These are phyloP conservation scores for Pseudocheirus occidentalis DNA, from an alignment of 2,797 vertebrate genomes.

Conservation along the genomic window DNA sequence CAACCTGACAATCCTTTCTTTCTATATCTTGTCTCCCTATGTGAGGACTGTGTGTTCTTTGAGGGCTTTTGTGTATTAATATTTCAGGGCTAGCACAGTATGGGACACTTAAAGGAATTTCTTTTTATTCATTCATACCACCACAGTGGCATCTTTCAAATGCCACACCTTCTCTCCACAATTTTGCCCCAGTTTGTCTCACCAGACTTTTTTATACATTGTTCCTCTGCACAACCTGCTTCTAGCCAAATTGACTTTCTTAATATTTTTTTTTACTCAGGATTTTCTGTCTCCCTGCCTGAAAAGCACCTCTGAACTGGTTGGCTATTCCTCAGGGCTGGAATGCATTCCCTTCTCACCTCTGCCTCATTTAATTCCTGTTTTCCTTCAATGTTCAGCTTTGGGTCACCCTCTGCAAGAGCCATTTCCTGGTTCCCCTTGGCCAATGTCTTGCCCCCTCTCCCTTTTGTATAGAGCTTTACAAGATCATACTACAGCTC, in stretches of 20 bases:
- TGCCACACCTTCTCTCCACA: not conserved
- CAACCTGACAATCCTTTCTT: not conserved
- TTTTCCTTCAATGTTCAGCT: not conserved
- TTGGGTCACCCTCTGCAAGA: not conserved
- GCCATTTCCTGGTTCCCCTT: not conserved
- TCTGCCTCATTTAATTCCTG: not conserved
- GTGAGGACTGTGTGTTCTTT: not conserved
- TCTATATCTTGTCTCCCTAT: not conserved
- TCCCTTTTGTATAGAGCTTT: not conserved
- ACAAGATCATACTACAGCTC: not conserved
- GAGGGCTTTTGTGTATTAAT: not conserved
- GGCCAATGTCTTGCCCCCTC: not conserved
- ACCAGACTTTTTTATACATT: not conserved
- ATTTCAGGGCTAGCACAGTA: not conserved
- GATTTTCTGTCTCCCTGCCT: not conserved
- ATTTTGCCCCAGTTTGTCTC: not conserved
- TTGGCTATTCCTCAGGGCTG: not conserved
- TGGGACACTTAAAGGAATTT: not conserved
- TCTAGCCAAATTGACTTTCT: not conserved
- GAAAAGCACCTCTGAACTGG: not conserved
- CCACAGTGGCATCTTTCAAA: not conserved
- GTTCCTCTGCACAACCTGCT: not conserved
- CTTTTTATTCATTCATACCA: not conserved
- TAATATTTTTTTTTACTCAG: not conserved
- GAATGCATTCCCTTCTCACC: not conserved